Evolutionary conservation across 1,140 invertebrate genomes (phyloP), one percentile per base, ranked within the genome.

Genomic region (Camponotus floridanus): DNA sequence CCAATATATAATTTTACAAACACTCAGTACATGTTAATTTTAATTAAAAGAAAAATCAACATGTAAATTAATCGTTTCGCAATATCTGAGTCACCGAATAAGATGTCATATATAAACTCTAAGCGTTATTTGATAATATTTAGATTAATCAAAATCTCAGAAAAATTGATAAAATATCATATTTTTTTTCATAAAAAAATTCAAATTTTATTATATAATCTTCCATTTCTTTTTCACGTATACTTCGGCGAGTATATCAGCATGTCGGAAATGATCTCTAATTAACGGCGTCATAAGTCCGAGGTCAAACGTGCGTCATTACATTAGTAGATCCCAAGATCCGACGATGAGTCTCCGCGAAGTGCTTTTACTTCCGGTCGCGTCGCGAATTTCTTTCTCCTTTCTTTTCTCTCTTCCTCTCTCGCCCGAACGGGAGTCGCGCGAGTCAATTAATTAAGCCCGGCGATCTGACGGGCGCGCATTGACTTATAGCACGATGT

Each of bases 371-470:
- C 78, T 88, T 61, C 74, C 86, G 31, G 45, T 33, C 65, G 42
- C 11, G 39, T 42, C 26, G 21, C 39, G 45, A 21, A n/a, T 21
- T 70, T n/a, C 21, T 70, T 3, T 70, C 36, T 67, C 9, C 48
- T 13, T 48, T 21, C 31, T 0, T 48, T 21, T 15, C 3, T 61
- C 59, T 61, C 2, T 61, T 3, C 26, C 18, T 51, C 31, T 4
- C 18, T 15, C 45, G 36, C 8, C 64, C 42, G 81, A 57, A 45
- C 71, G 39, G 39, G 42, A 71, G 6, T 76, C 48, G 21, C 57
- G 21, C 31, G 15, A 64, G 39, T 76, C 80, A 76, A 81, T 89
- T 89, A 88, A 89, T 89, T 80, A 88, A 83, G 61, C 42, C 45
- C 42, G 21, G 33, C 45, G 78, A 59, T 67, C 64, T 18, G 51